Percentiles rank a stretch among this genome's conserved stretches.
Conservation (phyloP, 2,797 vertebrate species). For the Sebastes aleutianus region DNA sequence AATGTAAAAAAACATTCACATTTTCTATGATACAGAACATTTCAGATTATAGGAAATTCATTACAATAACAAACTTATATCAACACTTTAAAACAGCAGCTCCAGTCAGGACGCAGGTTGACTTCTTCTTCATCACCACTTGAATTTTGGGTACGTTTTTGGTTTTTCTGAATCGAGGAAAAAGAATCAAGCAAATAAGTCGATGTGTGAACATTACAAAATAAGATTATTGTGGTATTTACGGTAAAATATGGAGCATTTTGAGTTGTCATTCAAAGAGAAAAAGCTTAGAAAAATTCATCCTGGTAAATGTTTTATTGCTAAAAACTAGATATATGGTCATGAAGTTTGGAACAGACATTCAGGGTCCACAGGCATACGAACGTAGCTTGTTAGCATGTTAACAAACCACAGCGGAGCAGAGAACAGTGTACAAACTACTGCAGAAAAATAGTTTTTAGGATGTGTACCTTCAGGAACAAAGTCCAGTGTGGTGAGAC, state of each 20-base stretch:
- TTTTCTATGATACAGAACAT: background rate
- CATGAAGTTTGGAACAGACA: background rate
- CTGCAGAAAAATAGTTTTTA: background rate
- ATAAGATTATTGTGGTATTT: background rate
- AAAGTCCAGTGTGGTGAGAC: constrained; percentile 64
- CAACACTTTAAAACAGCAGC: background rate
- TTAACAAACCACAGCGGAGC: background rate
- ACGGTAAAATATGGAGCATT: background rate
- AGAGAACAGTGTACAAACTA: background rate
- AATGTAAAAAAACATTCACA: background rate
- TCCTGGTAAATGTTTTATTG: background rate
- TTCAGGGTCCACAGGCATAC: background rate
- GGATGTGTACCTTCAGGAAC: constrained; percentile 50
- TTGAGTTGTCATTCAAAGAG: background rate
- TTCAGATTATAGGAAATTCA: background rate
- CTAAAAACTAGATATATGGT: background rate
- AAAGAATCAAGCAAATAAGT: background rate
- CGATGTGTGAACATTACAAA: background rate
- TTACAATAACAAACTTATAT: background rate
- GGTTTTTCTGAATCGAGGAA: constrained; percentile 6
- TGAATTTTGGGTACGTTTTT: background rate
- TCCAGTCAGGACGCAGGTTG: background rate
- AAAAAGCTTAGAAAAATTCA: background rate
- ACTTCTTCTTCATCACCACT: constrained; percentile 6
- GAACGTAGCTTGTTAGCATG: no score